Conservation (phyloP, 2,797 vertebrate species). For the Carduelis carduelis region DNA sequence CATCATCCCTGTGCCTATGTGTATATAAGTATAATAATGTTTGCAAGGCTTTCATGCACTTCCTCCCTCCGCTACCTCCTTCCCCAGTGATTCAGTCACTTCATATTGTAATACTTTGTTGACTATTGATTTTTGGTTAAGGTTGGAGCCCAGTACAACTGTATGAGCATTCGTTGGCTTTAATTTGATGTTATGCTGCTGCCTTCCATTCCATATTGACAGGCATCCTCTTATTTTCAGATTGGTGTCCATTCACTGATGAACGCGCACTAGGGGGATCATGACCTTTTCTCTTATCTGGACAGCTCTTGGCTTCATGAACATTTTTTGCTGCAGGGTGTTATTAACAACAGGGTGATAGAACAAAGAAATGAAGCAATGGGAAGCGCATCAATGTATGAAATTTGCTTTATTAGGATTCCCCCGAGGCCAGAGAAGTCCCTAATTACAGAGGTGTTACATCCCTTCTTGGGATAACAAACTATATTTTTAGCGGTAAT, state of each 20-base stretch:
- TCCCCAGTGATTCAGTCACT: constrained; percentile 65
- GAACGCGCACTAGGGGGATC: constrained; percentile 71
- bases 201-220: constrained; percentile 75
- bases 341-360: constrained; percentile 77
- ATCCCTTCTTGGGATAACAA: constrained; percentile 63
- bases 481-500: constrained; percentile 67
- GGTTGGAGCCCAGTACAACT: constrained; percentile 68
- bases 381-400: constrained; percentile 66
- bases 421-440: constrained; percentile 53
- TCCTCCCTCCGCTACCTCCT: neutral
- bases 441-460: constrained; percentile 71
- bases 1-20: neutral
- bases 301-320: constrained; percentile 79
- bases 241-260: constrained; percentile 75
- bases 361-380: constrained; percentile 76
- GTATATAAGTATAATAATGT: constrained; percentile 1
- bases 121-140: constrained; percentile 80
- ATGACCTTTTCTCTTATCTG: constrained; percentile 80
- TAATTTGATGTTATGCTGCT: constrained; percentile 73
- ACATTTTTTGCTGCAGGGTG: constrained; percentile 80
- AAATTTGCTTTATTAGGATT: constrained; percentile 75
- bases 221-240: constrained; percentile 75
- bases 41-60: constrained; percentile 29
- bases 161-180: constrained; percentile 74
- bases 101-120: constrained; percentile 76